A percentile compares a stretch with the other conserved stretches of the same genome.
Evolutionary conservation across 2,113 vertebrate genomes (phyloP).

Genomic region (Heptranchias perlo): DNA sequence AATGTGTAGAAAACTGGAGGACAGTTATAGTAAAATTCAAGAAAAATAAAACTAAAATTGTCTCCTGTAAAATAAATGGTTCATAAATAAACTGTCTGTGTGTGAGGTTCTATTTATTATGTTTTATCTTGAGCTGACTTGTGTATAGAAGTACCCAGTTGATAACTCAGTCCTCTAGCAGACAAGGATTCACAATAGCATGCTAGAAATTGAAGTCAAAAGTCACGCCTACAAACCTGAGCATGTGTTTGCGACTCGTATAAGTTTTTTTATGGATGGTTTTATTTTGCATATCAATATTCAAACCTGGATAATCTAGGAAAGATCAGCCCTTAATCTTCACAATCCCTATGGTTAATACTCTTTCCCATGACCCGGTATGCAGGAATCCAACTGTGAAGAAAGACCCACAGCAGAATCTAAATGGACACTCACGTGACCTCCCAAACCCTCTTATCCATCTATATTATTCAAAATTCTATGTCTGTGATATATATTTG

Average conservation of each 20-base stretch:
- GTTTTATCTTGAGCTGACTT: not conserved
- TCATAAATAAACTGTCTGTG: not conserved
- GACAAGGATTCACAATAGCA: not conserved
- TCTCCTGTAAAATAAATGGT: not conserved
- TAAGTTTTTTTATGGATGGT: not conserved
- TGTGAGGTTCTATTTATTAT: not conserved
- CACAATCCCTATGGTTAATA: not conserved
- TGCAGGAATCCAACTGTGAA: not conserved
- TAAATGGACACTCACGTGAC: not conserved
- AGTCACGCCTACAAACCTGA: not conserved
- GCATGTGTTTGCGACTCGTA: not conserved
- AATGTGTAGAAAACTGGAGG: not conserved
- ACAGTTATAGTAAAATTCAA: not conserved
- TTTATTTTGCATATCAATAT: not conserved
- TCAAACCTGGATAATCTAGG: not conserved
- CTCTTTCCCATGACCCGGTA: not conserved
- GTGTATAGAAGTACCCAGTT: too few relatives aligned
- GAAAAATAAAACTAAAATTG: not conserved
- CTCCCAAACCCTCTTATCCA: not conserved
- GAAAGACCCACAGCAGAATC: not conserved
- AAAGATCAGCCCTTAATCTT: not conserved
- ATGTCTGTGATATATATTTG: not conserved
- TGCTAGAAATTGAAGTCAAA: not conserved
- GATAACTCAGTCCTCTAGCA: not conserved
- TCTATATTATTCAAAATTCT: not conserved